Conservation (phyloP, 2,797 vertebrate genomes). For the Muscicapa striata region DNA sequence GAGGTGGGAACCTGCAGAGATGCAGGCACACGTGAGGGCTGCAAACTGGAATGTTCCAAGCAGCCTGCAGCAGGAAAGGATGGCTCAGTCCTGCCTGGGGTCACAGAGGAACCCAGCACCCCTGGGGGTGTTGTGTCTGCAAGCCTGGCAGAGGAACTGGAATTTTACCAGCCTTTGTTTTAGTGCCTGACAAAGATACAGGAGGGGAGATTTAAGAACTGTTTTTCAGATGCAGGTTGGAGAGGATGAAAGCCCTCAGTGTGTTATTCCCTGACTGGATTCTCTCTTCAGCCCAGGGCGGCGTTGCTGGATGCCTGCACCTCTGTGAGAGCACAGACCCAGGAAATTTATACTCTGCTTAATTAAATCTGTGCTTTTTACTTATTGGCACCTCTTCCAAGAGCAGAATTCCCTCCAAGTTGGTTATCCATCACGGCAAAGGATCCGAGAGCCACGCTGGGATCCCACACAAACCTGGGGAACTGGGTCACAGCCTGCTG, state of each 20-base stretch:
- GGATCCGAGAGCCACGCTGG: not conserved
- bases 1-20: not conserved
- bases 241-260: not conserved
- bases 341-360: not conserved
- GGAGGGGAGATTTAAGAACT: not conserved
- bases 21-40: not conserved
- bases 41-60: not conserved
- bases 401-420: not conserved
- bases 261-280: not conserved
- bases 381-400: not conserved
- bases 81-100: fast-evolving
- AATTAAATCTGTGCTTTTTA: slow-evolving; percentile 16
- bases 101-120: not conserved
- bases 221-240: not conserved
- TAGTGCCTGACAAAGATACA: not conserved
- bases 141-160: not conserved
- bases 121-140: not conserved
- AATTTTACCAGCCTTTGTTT: slow-evolving; percentile 11
- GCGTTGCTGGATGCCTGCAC: not conserved
- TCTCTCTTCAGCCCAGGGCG: not conserved
- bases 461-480: not conserved
- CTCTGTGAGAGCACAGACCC: not conserved
- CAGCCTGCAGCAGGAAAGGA: not conserved
- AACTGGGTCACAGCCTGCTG: slow-evolving; percentile 45
- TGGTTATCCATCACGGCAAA: not conserved